Evolutionary conservation across 2,888 invertebrate genomes (phyloP), one percentile per base, ranked within the genome.

Genomic region (Mongoloraphidia duomilia): DNA sequence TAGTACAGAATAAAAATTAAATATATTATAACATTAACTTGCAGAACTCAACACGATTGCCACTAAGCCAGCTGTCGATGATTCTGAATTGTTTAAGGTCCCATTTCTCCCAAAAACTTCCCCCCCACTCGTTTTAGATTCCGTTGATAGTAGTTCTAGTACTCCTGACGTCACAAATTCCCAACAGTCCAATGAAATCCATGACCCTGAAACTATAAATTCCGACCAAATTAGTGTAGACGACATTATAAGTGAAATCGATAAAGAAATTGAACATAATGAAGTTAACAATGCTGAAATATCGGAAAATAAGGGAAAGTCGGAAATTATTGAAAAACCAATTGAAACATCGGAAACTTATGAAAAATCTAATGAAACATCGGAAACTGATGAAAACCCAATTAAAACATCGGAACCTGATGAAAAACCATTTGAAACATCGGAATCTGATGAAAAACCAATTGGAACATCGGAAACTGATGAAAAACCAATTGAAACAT

Each of bases 341-440:
- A 38, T 38, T n/a, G 38, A 38, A n/a, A 38, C 12, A 3, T n/a
- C 3, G 38, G 38, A 38, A n/a, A 12, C 11, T n/a, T 2, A 38
- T n/a, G 38, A 38, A n/a, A 11, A n/a, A n/a, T 38, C 12, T 2
- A 38, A 38, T 38, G 38, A 38, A 38, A 12, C n/a, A 38, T n/a
- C 3, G 11, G 4, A 4, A 38, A 38, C 47, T 41, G 41, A 47
- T 47, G 47, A 47, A 47, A 47, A 47, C n/a, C 13, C n/a, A 41
- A 33, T 9, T 14, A 13, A 26, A 9, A 49, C 17, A 39, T 44
- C 43, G 49, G 44, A 44, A 44, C 10, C 43, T n/a, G 44, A 33
- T 9, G 42, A 48, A 43, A 38, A 34, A 9, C 12, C 44, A 14
- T 39, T 39, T 14, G 39, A 49, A 12, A 35, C 39, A 13, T 40